A percentile compares a stretch with the other conserved stretches of the same genome.
Evolutionary conservation across 1,140 invertebrate genomes (phyloP).

Genomic region (Drosophila auraria): DNA sequence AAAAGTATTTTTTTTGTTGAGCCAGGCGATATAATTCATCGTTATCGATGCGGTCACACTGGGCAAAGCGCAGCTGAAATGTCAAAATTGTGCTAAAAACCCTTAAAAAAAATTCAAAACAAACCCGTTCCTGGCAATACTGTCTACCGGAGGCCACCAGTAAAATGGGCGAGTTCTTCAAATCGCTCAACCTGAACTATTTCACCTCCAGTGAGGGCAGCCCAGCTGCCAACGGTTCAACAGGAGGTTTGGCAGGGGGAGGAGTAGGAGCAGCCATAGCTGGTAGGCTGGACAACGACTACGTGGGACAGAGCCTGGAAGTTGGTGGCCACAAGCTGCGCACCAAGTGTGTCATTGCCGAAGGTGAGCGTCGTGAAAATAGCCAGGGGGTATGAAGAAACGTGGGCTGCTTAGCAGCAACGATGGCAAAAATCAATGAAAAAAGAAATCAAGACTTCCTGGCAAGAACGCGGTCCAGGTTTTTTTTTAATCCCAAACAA

Average conservation of each 20-base stretch:
- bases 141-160: slow-evolving; percentile 12
- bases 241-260: slow-evolving; percentile 32
- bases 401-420: neutral
- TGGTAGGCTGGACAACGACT: slow-evolving; percentile 90
- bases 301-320: slow-evolving; percentile 95
- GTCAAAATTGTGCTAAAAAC: slow-evolving; percentile 59
- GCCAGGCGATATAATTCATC: neutral
- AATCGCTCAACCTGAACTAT: slow-evolving; percentile 92
- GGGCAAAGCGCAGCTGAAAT: slow-evolving; percentile 43
- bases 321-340: slow-evolving; percentile 94
- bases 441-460: neutral
- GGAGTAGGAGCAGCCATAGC: slow-evolving; percentile 38
- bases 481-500: neutral
- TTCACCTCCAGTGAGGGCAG: slow-evolving; percentile 87
- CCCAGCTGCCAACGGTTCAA: slow-evolving; percentile 47
- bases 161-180: slow-evolving; percentile 94
- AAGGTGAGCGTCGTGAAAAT: slow-evolving; percentile 88
- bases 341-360: slow-evolving; percentile 95
- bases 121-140: slow-evolving; percentile 24
- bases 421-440: slow-evolving; percentile 63
- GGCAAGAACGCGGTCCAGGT: too few species aligned
- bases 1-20: neutral
- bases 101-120: slow-evolving; percentile 20
- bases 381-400: neutral
- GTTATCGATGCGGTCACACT: slow-evolving; percentile 11